phyloP scores from a whole-genome alignment of 2,113 vertebrate species.

The Pterophyllum scalare region DNA sequence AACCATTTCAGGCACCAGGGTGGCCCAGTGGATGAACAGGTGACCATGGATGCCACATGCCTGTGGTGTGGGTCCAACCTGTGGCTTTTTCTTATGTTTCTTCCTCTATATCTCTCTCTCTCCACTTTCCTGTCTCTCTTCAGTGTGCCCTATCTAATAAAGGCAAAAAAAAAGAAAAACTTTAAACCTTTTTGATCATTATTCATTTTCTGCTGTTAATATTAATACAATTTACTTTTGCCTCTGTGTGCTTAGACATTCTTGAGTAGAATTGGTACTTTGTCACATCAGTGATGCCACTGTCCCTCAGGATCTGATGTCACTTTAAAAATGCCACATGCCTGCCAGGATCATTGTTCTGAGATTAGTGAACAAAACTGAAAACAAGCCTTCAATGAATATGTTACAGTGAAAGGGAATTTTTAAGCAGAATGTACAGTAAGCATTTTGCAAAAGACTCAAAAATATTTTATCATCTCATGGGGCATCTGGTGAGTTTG shows the following conservation, averaged over 20 bases:
- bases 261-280: slow-evolving; percentile 36
- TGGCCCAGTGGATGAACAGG: too few species aligned
- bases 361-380: slow-evolving; percentile 73
- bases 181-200: background rate
- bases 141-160: too few species aligned
- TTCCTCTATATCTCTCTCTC: too few species aligned
- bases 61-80: too few species aligned
- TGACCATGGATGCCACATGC: too few species aligned
- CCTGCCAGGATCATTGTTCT: slow-evolving; percentile 61
- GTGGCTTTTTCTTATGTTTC: too few species aligned
- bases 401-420: slow-evolving; percentile 65
- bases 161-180: background rate
- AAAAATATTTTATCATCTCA: slow-evolving; percentile 73
- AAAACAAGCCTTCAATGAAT: slow-evolving; percentile 66
- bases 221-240: slow-evolving; percentile 17
- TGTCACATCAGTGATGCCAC: slow-evolving; percentile 48
- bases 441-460: slow-evolving; percentile 72
- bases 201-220: slow-evolving; percentile 21
- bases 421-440: slow-evolving; percentile 68
- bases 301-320: slow-evolving; percentile 68
- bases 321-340: slow-evolving; percentile 57
- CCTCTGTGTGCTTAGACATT: slow-evolving; percentile 32
- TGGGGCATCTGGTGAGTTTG: slow-evolving; percentile 67
- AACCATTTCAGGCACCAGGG: too few species aligned
- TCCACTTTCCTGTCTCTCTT: too few species aligned